Conservation (phyloP, 64 coral and sea anemone species). For the Porites lutea region DNA sequence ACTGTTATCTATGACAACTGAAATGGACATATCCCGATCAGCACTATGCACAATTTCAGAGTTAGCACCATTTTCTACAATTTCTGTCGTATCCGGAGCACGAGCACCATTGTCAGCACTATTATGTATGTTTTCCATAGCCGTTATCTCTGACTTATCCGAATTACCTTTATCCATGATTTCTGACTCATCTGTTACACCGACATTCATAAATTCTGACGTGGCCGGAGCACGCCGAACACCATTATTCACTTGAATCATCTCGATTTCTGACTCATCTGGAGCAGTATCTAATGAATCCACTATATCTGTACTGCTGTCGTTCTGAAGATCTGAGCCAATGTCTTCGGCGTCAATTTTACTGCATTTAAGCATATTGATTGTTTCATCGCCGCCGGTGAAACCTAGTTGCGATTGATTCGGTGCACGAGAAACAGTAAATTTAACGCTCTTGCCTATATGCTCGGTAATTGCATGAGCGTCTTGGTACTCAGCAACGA, state of each 20-base stretch:
- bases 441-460: conserved; percentile 27
- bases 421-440: conserved; percentile 38
- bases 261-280: not conserved
- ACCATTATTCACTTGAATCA: conserved; percentile 9
- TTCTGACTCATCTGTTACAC: not conserved
- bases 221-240: not conserved
- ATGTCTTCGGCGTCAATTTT: conserved; percentile 5
- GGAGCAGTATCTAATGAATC: conserved; percentile 2
- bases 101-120: not conserved
- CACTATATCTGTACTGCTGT: not conserved
- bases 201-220: not conserved
- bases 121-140: not conserved
- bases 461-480: not conserved
- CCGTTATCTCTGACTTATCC: not conserved
- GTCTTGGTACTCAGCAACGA: too few relatives aligned
- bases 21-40: conserved; percentile 40
- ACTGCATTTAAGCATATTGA: not conserved
- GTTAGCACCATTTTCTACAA: conserved; percentile 13
- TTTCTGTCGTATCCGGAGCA: conserved; percentile 25
- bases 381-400: conserved; percentile 10
- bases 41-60: not conserved
- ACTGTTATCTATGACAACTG: conserved; percentile 26
- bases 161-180: not conserved
- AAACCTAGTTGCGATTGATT: conserved; percentile 49
- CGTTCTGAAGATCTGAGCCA: not conserved